Percentiles rank a stretch among this genome's conserved stretches.
phyloP scores from a whole-genome alignment of 1,140 invertebrate species.

The Dendroctonus valens region DNA sequence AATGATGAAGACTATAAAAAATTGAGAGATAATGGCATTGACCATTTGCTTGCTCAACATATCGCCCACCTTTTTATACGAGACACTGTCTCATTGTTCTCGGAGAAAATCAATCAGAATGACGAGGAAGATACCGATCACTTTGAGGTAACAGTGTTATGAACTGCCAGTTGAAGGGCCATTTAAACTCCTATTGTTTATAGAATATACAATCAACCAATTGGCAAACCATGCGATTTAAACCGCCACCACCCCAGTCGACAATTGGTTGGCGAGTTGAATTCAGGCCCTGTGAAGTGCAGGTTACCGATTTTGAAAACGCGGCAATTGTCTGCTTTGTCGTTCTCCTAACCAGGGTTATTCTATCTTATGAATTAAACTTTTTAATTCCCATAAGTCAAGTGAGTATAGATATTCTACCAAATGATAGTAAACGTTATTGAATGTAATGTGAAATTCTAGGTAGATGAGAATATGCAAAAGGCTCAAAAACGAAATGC shows the following conservation, averaged over 20 bases:
- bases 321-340: constrained; percentile 99
- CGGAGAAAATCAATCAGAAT: constrained; percentile 93
- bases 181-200: constrained; percentile 38
- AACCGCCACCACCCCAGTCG: constrained; percentile 93
- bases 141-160: constrained; percentile 77
- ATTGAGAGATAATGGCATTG: constrained; percentile 83
- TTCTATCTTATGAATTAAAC: constrained; percentile 94
- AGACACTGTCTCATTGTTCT: constrained; percentile 94
- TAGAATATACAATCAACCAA: constrained; percentile 99
- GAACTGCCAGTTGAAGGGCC: neutral
- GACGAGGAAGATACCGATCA: constrained; percentile 95
- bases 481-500: constrained; percentile 90
- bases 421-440: neutral
- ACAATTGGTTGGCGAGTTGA: constrained; percentile 99
- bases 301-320: constrained; percentile 99
- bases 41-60: constrained; percentile 88
- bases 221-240: constrained; percentile 99
- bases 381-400: constrained; percentile 98
- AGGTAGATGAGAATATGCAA: constrained; percentile 98
- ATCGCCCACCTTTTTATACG: constrained; percentile 98
- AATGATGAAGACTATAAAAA: constrained; percentile 81
- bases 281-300: constrained; percentile 97
- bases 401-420: constrained; percentile 54
- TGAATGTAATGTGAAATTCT: constrained; percentile 5
- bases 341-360: constrained; percentile 93